Base-by-base conservation (phyloP, 2,113 vertebrate genomes). In the Theropithecus gelada region DNA sequence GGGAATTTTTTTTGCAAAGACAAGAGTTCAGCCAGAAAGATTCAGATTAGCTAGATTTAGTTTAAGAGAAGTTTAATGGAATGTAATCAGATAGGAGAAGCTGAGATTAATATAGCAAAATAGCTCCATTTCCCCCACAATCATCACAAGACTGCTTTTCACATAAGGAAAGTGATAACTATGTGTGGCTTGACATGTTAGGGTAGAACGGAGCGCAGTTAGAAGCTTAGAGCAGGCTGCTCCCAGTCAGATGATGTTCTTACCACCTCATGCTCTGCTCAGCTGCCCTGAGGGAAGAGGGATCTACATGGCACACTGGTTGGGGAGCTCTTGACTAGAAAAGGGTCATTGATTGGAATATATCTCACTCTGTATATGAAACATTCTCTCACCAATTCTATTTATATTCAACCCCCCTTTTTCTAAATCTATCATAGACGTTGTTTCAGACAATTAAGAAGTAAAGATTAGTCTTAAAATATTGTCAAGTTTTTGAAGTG, bases 51-150 rank as follows among this genome's bases (percentile, higher is more conserved):
- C 57, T 90, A 27, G 40, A 68, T 61, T 93, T 89, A 83, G 38
- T 83, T 81, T 82, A 86, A 93, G 43, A 48, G 59, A 82, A 92
- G 59, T 75, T 96, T 95, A 87, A 61, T 48, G 38, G 86, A 92
- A 94, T 90, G 84, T 25, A 95, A 94, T 88, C 84, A 90, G 48
- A 86, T 93, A 87, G 20, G 55, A 90, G 48, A 76, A 97, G 80
- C 80, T 84, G 73, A 92, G 93, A 88, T 93, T 93, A 95, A 94
- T 91, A 90, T 12, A 18, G 35, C 75, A 66, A 96, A 80, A 84
- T 50, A 68, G 43, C 16, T 88, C 38, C 2, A 43, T 73, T 96
- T 73, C 83, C 55, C 61, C 20, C 73, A 72, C 45, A 82, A 23
- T n/a, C 50, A 76, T 73, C 48, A 10, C 5, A 50, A 73, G 43